Percentiles rank a stretch among this genome's conserved stretches.
These are phyloP conservation scores for Ichneumoninae sp. DNA, from an alignment of 2,888 invertebrate species.

Conservation along the genomic window DNA sequence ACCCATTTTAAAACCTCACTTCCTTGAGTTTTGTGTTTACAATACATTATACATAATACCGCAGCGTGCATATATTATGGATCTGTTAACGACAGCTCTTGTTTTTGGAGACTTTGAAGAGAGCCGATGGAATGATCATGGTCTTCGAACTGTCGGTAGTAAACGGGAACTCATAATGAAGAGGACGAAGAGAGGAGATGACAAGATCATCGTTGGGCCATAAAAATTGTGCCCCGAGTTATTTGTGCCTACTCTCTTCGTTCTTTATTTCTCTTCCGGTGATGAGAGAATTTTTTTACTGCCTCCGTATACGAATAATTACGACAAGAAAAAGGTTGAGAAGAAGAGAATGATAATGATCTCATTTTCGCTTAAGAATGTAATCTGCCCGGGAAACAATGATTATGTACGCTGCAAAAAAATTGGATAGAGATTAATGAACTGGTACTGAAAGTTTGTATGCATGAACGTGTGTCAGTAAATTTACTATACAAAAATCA, in stretches of 20 bases:
- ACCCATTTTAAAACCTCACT: background rate
- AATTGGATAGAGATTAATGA: no score
- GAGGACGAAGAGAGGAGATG: constrained; percentile 14
- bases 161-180: constrained; percentile 1
- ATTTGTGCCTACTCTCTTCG: constrained; percentile 33
- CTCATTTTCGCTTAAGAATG: no score
- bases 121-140: no score
- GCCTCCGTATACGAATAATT: constrained; percentile 37
- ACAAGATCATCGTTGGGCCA: constrained; percentile 41
- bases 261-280: constrained; percentile 2
- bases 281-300: constrained; percentile 41
- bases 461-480: no score
- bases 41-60: background rate
- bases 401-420: no score
- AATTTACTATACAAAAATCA: no score
- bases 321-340: background rate
- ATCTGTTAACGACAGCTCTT: no score
- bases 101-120: no score
- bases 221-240: constrained; percentile 26
- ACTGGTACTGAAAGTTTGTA: no score
- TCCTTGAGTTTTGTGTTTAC: background rate
- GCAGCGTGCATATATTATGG: background rate
- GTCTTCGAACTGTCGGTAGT: background rate
- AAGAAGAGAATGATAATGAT: no score
- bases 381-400: no score